Percentiles rank a stretch among this genome's conserved stretches.
These are phyloP conservation scores for Phycodurus eques DNA, from an alignment of 2,113 vertebrate species.

Conservation along the genomic window DNA sequence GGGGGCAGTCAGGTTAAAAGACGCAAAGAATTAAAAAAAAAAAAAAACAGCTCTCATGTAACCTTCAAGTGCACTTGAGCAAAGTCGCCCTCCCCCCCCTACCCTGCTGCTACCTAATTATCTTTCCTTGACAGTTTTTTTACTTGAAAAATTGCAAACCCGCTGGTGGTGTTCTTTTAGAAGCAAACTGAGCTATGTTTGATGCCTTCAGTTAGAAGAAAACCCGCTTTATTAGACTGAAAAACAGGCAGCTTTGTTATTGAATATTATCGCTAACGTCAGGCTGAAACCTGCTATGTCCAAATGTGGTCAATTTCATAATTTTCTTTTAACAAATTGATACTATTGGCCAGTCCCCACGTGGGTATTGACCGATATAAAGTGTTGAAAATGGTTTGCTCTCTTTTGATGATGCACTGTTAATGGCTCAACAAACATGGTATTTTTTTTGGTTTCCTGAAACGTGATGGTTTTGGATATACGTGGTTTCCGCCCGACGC, in stretches of 20 bases:
- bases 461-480: too few species aligned
- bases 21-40: not conserved
- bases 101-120: not conserved
- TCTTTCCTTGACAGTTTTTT: not conserved
- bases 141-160: not conserved
- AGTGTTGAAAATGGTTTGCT: too few species aligned
- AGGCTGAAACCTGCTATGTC: too few species aligned
- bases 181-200: not conserved
- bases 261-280: too few species aligned
- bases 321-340: too few species aligned
- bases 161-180: not conserved
- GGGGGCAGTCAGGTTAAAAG: constrained; percentile 39
- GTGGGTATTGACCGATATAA: too few species aligned
- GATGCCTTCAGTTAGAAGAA: not conserved
- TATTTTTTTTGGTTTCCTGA: too few species aligned
- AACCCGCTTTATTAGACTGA: not conserved
- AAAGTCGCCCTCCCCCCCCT: constrained; percentile 16
- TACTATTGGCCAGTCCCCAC: too few species aligned
- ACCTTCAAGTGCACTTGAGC: constrained; percentile 28
- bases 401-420: too few species aligned
- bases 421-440: too few species aligned
- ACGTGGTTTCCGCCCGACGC: too few species aligned
- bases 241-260: not conserved
- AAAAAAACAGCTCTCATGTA: not conserved
- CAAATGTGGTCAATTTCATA: too few species aligned